Percentiles rank a stretch among this genome's conserved stretches.
phyloP scores from a whole-genome alignment of 2,888 invertebrate genomes.

The Xylota sylvarum region DNA sequence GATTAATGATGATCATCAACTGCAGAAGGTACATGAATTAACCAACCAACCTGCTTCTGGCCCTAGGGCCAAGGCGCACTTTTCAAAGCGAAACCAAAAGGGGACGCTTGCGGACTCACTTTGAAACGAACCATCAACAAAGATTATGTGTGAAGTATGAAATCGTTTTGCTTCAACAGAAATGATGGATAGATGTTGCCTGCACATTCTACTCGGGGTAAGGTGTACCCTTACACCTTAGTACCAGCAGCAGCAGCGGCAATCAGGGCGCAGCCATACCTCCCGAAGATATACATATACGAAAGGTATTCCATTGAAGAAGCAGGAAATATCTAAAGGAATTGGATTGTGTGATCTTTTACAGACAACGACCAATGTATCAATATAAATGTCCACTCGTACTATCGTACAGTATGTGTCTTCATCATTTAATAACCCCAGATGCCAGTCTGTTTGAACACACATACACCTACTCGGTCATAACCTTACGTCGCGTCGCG shows the following conservation, averaged over 20 bases:
- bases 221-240: conserved; percentile 52
- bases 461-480: conserved; percentile 15
- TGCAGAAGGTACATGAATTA: conserved; percentile 74
- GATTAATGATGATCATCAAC: conserved; percentile 83
- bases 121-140: conserved; percentile 78
- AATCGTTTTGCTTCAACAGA: conserved; percentile 82
- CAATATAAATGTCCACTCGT: conserved; percentile 59
- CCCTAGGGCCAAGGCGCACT: conserved; percentile 75
- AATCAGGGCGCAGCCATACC: conserved; percentile 46
- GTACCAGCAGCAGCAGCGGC: conserved; percentile 42
- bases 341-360: conserved; percentile 65
- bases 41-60: conserved; percentile 74
- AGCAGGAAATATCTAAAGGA: conserved; percentile 60
- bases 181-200: conserved; percentile 74
- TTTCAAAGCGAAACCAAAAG: conserved; percentile 76
- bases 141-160: conserved; percentile 79
- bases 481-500: conserved; percentile 17
- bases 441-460: conserved; percentile 18
- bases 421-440: conserved; percentile 60
- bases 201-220: conserved; percentile 51
- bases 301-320: conserved; percentile 38
- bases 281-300: conserved; percentile 24
- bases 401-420: conserved; percentile 46
- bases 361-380: conserved; percentile 51
- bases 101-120: conserved; percentile 73